phyloP scores from a whole-genome alignment of 1,140 invertebrate genomes.

The Lasaia peninsularis region DNA sequence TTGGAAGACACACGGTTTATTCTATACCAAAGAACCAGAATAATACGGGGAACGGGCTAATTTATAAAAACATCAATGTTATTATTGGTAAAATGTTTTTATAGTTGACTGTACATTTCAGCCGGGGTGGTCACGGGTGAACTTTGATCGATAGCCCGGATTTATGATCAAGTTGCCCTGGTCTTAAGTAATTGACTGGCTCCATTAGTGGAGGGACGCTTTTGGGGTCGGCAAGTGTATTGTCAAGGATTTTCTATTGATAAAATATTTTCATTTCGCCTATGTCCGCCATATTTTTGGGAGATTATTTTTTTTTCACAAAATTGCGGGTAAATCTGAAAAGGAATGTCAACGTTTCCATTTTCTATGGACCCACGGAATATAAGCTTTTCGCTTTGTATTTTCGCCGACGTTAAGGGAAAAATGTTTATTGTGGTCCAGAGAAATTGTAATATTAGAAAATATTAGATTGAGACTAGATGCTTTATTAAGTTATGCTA shows the following conservation, averaged over 20 bases:
- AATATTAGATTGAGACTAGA: too few species aligned
- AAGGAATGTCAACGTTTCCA: neutral
- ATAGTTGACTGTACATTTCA: slow-evolving; percentile 13
- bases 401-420: neutral
- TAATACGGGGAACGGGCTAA: too few species aligned
- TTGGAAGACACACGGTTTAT: too few species aligned
- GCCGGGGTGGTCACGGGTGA: slow-evolving; percentile 44
- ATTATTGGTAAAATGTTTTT: slow-evolving; percentile 27
- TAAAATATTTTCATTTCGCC: slow-evolving; percentile 9
- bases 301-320: slow-evolving; percentile 10
- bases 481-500: too few species aligned
- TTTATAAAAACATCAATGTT: too few species aligned
- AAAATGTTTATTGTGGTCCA: neutral
- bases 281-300: slow-evolving; percentile 1
- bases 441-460: too few species aligned
- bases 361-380: neutral
- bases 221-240: slow-evolving; percentile 25
- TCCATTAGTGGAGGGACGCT: slow-evolving; percentile 46
- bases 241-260: slow-evolving; percentile 27
- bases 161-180: slow-evolving; percentile 57
- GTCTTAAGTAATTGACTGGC: slow-evolving; percentile 68
- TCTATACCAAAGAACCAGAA: too few species aligned
- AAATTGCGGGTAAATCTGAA: neutral
- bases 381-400: neutral
- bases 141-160: slow-evolving; percentile 64